phyloP scores from a whole-genome alignment of 2,113 vertebrate genomes.

The Esox niger region DNA sequence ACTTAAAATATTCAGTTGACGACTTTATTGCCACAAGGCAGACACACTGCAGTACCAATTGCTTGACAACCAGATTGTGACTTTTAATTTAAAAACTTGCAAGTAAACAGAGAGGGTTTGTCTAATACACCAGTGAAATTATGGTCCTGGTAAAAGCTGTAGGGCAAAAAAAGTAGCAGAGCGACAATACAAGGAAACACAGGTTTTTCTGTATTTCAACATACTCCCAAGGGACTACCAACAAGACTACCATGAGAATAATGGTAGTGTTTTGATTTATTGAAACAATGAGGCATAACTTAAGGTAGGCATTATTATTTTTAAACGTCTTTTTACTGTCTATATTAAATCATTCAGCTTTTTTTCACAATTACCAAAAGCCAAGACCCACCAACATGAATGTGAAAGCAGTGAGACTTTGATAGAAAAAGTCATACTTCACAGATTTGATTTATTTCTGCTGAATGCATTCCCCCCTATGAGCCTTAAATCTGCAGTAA shows the following conservation, averaged over 20 bases:
- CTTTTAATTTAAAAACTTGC: slow-evolving; percentile 68
- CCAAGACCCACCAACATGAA: neutral
- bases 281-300: too few species aligned
- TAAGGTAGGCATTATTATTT: too few species aligned
- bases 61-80: slow-evolving; percentile 67
- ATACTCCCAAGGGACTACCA: too few species aligned
- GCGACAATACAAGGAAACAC: slow-evolving; percentile 5
- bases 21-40: slow-evolving; percentile 63
- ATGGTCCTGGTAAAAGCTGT: slow-evolving; percentile 50
- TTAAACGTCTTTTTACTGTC: too few species aligned
- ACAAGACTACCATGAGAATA: too few species aligned
- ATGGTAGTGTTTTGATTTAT: too few species aligned
- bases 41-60: slow-evolving; percentile 48
- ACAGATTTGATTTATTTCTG: neutral
- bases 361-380: too few species aligned
- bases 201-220: slow-evolving; percentile 19
- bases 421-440: neutral
- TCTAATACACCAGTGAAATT: slow-evolving; percentile 54
- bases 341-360: too few species aligned
- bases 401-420: neutral
- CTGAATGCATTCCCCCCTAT: neutral
- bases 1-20: slow-evolving; percentile 64
- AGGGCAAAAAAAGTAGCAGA: slow-evolving; percentile 33
- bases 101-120: slow-evolving; percentile 57
- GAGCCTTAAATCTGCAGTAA: neutral